A percentile compares a stretch with the other conserved stretches of the same genome.
These are phyloP conservation scores for Sphenopsis melanotis DNA, from an alignment of 2,797 vertebrate species.

Conservation along the genomic window DNA sequence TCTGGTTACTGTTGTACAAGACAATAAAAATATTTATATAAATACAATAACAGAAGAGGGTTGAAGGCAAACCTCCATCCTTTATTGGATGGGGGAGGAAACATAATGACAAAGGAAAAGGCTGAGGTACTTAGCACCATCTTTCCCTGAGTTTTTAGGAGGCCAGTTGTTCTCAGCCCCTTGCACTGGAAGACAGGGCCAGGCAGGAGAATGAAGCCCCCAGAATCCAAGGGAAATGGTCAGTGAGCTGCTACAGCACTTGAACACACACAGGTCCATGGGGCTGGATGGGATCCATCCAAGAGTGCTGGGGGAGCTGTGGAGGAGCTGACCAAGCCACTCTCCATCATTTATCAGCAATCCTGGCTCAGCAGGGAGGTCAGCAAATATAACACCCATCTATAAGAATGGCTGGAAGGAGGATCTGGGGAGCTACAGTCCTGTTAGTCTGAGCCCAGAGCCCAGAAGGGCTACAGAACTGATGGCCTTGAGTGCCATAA, in stretches of 20 bases:
- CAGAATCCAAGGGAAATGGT: neutral
- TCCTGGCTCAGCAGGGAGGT: accelerated
- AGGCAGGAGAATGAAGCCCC: neutral
- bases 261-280: neutral
- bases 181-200: neutral
- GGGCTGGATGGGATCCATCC: neutral
- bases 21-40: neutral
- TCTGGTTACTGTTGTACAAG: neutral
- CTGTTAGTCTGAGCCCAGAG: neutral
- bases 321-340: neutral
- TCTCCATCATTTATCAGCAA: neutral
- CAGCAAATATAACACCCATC: neutral
- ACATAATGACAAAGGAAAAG: neutral
- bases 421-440: neutral
- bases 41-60: neutral
- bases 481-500: neutral
- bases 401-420: neutral
- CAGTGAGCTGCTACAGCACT: neutral
- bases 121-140: neutral
- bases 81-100: neutral
- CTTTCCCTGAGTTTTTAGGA: neutral
- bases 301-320: neutral
- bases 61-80: accelerated
- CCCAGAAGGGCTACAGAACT: accelerated
- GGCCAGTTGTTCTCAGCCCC: neutral